Evolutionary conservation across 2,113 vertebrate genomes (phyloP).

Genomic region (Xiphorhynchus elegans): DNA sequence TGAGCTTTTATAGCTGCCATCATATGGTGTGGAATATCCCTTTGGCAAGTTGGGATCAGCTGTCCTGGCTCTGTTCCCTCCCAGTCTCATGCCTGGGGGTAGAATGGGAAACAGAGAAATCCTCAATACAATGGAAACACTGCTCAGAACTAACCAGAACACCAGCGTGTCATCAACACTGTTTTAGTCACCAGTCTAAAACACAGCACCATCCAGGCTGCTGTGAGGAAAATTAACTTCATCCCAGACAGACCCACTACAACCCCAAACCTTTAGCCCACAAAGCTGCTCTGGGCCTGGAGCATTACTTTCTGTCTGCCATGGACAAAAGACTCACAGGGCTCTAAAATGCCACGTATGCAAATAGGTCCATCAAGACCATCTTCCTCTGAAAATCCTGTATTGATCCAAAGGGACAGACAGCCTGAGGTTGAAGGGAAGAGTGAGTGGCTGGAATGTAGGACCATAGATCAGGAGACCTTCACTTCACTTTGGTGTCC

Average conservation of each 20-base stretch:
- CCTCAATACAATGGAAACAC: neutral
- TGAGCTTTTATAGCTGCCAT: neutral
- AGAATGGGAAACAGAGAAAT: neutral
- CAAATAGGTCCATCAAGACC: neutral
- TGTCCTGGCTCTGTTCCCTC: neutral
- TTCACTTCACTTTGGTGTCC: neutral
- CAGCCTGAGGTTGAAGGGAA: neutral
- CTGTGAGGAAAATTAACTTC: neutral
- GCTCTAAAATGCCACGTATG: neutral
- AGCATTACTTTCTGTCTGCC: neutral
- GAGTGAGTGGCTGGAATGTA: neutral
- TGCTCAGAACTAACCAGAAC: neutral
- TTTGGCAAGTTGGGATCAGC: neutral
- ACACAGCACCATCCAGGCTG: fast-evolving
- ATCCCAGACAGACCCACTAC: neutral
- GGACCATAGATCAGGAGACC: neutral
- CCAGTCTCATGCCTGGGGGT: neutral
- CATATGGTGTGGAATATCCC: neutral
- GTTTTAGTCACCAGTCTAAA: neutral
- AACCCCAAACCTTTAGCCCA: neutral
- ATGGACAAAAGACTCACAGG: neutral
- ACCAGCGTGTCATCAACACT: neutral
- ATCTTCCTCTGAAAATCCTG: neutral
- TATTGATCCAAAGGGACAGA: neutral
- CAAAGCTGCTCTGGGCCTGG: neutral